Base-by-base conservation (phyloP, 2,113 vertebrate species). In the Athene cunicularia region DNA sequence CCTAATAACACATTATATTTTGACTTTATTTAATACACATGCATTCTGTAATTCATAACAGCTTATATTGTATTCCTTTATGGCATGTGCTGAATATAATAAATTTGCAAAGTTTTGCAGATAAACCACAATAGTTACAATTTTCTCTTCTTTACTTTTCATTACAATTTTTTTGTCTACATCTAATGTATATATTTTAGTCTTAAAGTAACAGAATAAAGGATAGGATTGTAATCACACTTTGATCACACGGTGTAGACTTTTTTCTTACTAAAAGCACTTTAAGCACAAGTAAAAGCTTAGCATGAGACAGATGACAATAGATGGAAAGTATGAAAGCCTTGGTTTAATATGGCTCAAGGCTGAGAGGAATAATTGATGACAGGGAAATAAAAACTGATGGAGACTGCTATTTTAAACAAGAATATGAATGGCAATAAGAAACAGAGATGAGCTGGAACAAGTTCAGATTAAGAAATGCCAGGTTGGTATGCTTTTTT, bases 331-430 rank as follows among this genome's bases (percentile, higher is more conserved):
- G 39, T 94, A 88, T 94, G 91, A 96, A 94, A 95, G 45, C 86
- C 83, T 93, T 90, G 77, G 76, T 84, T 96, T 91, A 94, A 77
- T 77, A 88, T 82, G 67, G 70, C 89, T 94, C 67, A 88, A 93
- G 93, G 90, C 80, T 88, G 68, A 93, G 49, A 80, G 56, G 24
- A 93, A 72, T 95, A 95, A 93, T 87, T 79, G 80, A 95, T 95
- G 88, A 88, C 86, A 94, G 53, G 37, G 60, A 93, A 95, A 96
- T 83, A 94, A 93, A 92, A 96, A 97, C 68, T 95, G 77, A 94
- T 82, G 87, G 81, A 88, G 84, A 71, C 41, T 68, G 71, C 91
- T 97, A 85, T 95, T 97, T 96, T 95, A 91, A 93, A 94, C 77
- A 82, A 77, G 50, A 37, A 64, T 93, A 88, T 83, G 91, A 96